Evolutionary conservation across 2,113 vertebrate species (phyloP), one percentile per base, ranked within the genome.

Genomic region (Lutjanus erythropterus): DNA sequence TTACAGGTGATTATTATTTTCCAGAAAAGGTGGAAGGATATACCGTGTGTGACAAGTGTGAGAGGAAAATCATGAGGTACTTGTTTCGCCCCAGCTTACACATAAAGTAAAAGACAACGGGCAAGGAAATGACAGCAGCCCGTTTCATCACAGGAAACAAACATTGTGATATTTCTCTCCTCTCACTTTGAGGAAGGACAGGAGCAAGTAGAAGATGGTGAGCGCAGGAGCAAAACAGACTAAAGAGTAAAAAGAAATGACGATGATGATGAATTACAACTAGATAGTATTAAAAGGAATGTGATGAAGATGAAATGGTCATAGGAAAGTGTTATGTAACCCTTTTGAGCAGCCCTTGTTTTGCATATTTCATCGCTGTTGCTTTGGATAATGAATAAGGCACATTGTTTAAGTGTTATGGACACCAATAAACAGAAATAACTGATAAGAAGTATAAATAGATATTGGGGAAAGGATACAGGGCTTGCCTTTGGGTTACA

Each of bases 121-220:
- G 27, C n/a, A 3, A 69, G 9, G 35, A 62, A 68, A 66, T 9
- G 58, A 6, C 61, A 37, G 31, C n/a, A 75, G 58, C 47, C 19
- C 1, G 15, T 88, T 83, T 82, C 49, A 69, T 61, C 49, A 79
- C 5, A 39, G 61, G 58, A 83, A 80, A 58, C 41, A 25, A 70
- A 42, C 39, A 35, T 60, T 16, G 37, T 66, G 60, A 81, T 56
- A 44, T 67, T 86, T 29, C 61, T 74, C 70, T 75, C 55, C 8
- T 71, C 50, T 78, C 75, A 59, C 76, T 71, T 33, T 73, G 23
- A 5, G 65, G 65, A 78, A 55, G 66, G 85, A 27, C 41, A 25
- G 56, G 79, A 83, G 90, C 47, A 95, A 81, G 92, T 93, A 69
- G 91, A 89, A 29, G 86, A 90, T 86, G 77, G 91, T 58, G 78